A percentile compares a stretch with the other conserved stretches of the same genome.
phyloP scores from a whole-genome alignment of 2,797 vertebrate genomes.

The Epinephelus malabaricus region DNA sequence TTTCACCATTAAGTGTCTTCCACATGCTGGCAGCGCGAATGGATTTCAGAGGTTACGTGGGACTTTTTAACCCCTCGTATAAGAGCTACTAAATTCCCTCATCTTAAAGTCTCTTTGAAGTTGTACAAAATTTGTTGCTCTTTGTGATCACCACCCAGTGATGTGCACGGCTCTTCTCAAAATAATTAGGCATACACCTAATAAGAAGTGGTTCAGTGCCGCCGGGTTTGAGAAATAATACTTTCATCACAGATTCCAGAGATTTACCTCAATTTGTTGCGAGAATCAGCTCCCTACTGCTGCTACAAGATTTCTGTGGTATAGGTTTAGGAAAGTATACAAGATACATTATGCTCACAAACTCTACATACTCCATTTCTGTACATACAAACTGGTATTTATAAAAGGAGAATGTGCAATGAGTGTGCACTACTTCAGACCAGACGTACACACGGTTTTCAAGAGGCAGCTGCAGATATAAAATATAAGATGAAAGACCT shows the following conservation, averaged over 20 bases:
- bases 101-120: slow-evolving; percentile 50
- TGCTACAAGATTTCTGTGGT: slow-evolving; percentile 2
- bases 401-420: not conserved
- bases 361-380: not conserved
- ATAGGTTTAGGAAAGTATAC: slow-evolving; percentile 6
- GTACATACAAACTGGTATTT: not conserved
- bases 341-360: no score
- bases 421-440: not conserved
- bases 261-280: slow-evolving; percentile 8
- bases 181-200: slow-evolving; percentile 49
- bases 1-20: slow-evolving; percentile 10
- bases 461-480: not conserved
- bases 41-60: slow-evolving; percentile 10
- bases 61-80: slow-evolving; percentile 36
- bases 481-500: not conserved
- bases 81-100: slow-evolving; percentile 17
- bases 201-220: slow-evolving; percentile 37
- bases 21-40: slow-evolving; percentile 9
- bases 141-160: slow-evolving; percentile 45
- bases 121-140: slow-evolving; percentile 30
- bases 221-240: slow-evolving; percentile 36
- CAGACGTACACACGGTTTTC: not conserved
- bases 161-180: slow-evolving; percentile 28
- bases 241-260: slow-evolving; percentile 39
- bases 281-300: not conserved